Percentiles rank a stretch among this genome's conserved stretches.
Evolutionary conservation across 2,888 invertebrate species (phyloP).

Genomic region (Cataglyphis rosenhaueri): DNA sequence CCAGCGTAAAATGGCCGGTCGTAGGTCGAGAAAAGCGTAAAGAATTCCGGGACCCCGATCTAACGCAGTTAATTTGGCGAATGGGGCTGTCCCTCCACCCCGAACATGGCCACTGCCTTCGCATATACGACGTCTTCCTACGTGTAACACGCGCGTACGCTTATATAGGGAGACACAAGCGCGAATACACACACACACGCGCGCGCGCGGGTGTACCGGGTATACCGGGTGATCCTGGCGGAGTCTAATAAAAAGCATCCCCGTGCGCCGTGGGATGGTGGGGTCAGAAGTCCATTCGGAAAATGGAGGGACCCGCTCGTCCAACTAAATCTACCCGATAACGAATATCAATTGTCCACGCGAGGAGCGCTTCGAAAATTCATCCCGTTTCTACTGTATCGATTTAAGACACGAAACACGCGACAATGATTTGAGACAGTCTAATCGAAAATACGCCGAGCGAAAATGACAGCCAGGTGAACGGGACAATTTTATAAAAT

Average conservation of each 20-base stretch:
- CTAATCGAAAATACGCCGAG: neutral
- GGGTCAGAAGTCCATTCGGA: conserved; percentile 86
- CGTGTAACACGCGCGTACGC: conserved; percentile 50
- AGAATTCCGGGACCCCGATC: conserved; percentile 80
- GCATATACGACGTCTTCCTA: conserved; percentile 58
- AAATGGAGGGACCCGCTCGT: conserved; percentile 85
- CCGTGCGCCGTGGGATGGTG: conserved; percentile 80
- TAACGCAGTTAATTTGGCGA: conserved; percentile 84
- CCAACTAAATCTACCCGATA: conserved; percentile 85
- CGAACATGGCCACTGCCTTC: conserved; percentile 80
- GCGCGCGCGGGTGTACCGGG: conserved; percentile 22
- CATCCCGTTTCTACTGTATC: neutral
- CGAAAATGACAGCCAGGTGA: neutral
- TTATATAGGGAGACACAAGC: conserved; percentile 44
- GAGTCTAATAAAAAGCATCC: conserved; percentile 85
- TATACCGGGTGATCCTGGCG: conserved; percentile 79
- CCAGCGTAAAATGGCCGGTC: conserved; percentile 82
- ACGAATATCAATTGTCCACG: conserved; percentile 81
- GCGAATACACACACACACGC: conserved; percentile 12
- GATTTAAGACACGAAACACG: conserved; percentile 62
- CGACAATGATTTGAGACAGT: neutral
- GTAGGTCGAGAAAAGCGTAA: conserved; percentile 80
- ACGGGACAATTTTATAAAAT: conserved; percentile 70
- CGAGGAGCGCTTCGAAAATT: conserved; percentile 42
- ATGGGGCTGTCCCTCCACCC: conserved; percentile 82